Conservation (phyloP, 2,888 invertebrate species). For the Amphipoea lucens region DNA sequence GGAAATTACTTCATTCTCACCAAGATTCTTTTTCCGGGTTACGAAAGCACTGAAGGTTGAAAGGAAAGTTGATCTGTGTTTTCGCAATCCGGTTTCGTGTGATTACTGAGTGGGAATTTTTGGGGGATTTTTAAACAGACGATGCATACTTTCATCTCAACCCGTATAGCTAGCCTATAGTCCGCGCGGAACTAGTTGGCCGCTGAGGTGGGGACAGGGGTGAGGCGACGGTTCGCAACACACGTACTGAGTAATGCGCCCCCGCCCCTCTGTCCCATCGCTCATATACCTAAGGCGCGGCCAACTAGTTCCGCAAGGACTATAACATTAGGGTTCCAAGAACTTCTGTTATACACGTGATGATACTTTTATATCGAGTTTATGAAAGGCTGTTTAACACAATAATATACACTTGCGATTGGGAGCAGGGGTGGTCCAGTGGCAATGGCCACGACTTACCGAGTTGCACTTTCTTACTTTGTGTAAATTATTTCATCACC, state of each 20-base stretch:
- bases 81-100: conserved; percentile 11
- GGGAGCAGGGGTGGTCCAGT: not conserved
- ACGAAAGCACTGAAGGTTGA: conserved; percentile 38
- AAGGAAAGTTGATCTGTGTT: conserved; percentile 34
- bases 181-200: no score
- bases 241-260: no score
- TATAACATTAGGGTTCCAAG: not conserved
- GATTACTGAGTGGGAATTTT: not conserved
- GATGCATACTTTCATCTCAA: not conserved
- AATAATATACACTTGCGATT: not conserved
- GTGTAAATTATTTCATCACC: not conserved
- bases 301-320: no score
- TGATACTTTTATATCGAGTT: not conserved
- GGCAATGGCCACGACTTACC: not conserved
- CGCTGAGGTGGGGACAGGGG: no score
- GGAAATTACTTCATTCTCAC: conserved; percentile 63
- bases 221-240: no score
- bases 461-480: not conserved
- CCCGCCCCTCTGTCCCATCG: no score
- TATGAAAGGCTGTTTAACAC: no score
- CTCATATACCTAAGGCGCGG: no score
- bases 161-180: not conserved
- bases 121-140: not conserved
- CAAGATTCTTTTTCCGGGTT: conserved; percentile 40
- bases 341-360: not conserved